Base-by-base conservation (phyloP, 2,797 vertebrate species). In the Oryzias dopingdopingensis region DNA sequence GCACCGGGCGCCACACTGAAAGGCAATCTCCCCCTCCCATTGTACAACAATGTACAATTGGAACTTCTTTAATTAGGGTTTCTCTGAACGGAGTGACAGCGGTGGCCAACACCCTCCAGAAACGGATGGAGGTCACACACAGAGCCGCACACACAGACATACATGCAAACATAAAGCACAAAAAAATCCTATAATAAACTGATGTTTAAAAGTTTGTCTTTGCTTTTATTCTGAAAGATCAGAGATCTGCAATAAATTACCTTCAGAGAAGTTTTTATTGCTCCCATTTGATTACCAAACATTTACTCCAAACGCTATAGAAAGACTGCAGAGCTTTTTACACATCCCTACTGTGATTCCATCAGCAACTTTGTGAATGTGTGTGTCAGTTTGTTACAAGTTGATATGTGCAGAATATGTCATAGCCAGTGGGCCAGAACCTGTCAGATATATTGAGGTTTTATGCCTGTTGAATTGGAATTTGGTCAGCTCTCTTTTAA, bases 1-100 rank as follows among this genome's bases (percentile, higher is more conserved):
- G 82, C 80, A 88, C 82, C 72, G 79, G 77, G 67, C 69, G 70
- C 66, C 5, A 82, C 82, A 73, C 69, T 85, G 83, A 91, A 90
- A 90, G 82, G 81, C 87, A 90, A 90, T 90, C 85, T 86, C 85
- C 78, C 20, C 49, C 72, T 62, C 59, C 83, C 78, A 90, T 90
- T 92, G 86, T 89, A 68, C 79, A 65, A 78, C 79, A 62, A 85
- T 81, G 81, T 82, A 74, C 79, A 80, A 85, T 70, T 87, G 82
- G 74, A 88, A 88, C 83, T 86, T 80, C 78, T 89, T 90, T 91
- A 92, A 92, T 91, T 91, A 90, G 84, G 73, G 83, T 64, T 80
- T 79, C 82, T 74, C 74, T 75, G 42, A 62, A 57, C 67, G 79
- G 85, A 89, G 75, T 87, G 89, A 89, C 89, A 85, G 82, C 85